Evolutionary conservation across 2,888 invertebrate genomes (phyloP), one percentile per base, ranked within the genome.

Genomic region (Scrobipalpa atriplicella): DNA sequence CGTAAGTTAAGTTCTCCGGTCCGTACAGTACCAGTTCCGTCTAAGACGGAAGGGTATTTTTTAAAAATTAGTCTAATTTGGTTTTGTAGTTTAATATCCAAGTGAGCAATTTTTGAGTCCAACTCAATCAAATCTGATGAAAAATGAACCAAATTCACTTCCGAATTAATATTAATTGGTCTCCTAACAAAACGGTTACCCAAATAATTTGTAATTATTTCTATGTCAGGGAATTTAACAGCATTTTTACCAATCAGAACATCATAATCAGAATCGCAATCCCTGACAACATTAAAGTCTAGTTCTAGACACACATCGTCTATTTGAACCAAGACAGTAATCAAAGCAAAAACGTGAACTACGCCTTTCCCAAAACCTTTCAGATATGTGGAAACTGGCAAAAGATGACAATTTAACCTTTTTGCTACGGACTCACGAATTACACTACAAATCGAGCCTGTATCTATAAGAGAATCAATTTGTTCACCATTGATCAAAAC

Each of bases 1-100:
- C 58, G 66, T 29, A 73, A 21, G 5, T 60, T 62, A 21, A 72
- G 16, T 68, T 72, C 67, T n/a, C 70, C 70, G 1, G 70, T 70
- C 38, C 58, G 66, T 9, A 72, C 71, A 2, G 67, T 68, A 6
- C 69, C 64, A n/a, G 58, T 65, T 0, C 65, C 47, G 21, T 62
- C 41, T 6, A 71, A 65, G 43, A 69, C 67, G 1, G 43, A 47
- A 9, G 67, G 67, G 38, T 68, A 68, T 54, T 69, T 72, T 36
- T 58, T 1, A 62, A 72, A 72, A 52, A 69, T 70, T 41, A 2
- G 3, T 41, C 10, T 64, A 11, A 70, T 62, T 43, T 66, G 41
- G 5, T 67, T 11, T 61, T 70, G 71, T 38, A 70, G 52, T 0
- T 62, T 10, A 39, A 7, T 7, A 16, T 60, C 61, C 19, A 72